A percentile compares a stretch with the other conserved stretches of the same genome.
These are phyloP conservation scores for Hephaestus fuliginosus DNA, from an alignment of 2,797 vertebrate species.

Conservation along the genomic window DNA sequence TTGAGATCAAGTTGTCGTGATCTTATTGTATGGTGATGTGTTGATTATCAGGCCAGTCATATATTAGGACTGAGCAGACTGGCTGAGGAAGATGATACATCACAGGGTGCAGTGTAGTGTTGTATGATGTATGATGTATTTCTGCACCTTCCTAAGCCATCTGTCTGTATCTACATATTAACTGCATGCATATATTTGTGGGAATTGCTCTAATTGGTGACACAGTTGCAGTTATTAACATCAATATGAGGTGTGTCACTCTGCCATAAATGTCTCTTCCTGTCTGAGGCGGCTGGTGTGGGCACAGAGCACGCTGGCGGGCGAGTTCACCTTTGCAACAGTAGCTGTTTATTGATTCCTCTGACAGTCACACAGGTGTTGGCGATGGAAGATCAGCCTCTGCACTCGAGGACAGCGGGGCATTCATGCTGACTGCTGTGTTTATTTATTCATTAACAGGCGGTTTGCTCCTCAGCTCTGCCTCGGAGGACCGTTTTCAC, in stretches of 20 bases:
- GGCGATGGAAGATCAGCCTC: constrained; percentile 61
- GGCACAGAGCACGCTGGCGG: constrained; percentile 12
- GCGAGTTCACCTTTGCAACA: constrained; percentile 64
- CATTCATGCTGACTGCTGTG: constrained; percentile 54
- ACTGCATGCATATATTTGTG: constrained; percentile 1
- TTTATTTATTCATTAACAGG: constrained; percentile 78
- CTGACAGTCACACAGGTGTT: constrained; percentile 72
- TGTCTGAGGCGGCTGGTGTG: constrained; percentile 36
- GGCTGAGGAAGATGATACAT: not conserved
- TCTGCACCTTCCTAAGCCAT: constrained; percentile 31
- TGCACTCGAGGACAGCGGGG: constrained; percentile 57
- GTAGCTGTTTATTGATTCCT: constrained; percentile 68
- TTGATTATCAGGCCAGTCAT: not conserved
- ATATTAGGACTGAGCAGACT: not conserved
- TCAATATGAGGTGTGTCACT: constrained; percentile 23
- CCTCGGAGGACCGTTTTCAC: constrained; percentile 61
- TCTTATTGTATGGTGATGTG: not conserved
- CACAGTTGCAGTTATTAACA: not conserved
- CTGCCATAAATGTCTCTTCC: constrained; percentile 35
- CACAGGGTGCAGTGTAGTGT: not conserved
- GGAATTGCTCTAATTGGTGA: constrained; percentile 6
- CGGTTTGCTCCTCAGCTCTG: constrained; percentile 41
- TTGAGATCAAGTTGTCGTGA: not conserved
- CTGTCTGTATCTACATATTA: constrained; percentile 28
- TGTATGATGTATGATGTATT: not conserved